Evolutionary conservation across 1,140 invertebrate genomes (phyloP), one percentile per base, ranked within the genome.

Genomic region (Glossosoma conforme): DNA sequence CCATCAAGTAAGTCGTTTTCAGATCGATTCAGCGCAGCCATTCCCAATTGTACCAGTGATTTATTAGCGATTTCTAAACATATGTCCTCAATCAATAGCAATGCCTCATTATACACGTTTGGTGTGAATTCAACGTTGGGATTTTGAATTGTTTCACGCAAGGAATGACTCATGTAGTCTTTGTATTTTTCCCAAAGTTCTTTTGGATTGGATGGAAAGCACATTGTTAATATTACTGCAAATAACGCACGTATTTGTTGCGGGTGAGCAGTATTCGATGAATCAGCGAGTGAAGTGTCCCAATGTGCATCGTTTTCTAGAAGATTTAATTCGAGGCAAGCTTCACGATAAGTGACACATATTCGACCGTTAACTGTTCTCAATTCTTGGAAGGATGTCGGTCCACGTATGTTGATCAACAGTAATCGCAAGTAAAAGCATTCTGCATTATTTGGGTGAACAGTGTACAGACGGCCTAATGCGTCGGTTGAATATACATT

Each of bases 201-300:
- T 46, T 28, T 42, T 38, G 63, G 56, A 51, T 66, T 54, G 14
- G 60, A 59, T 3, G 38, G 38, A 2, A 4, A 2, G 38, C 38
- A 41, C 10, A 14, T 41, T 1, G 38, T 20, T 2, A 41, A 19
- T 41, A 41, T 41, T 10, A 41, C n/a, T 3, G 38, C 38, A 19
- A 41, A 41, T 19, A 41, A 19, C 10, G 3, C 22, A 2, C 38
- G 4, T 3, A 41, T 46, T 44, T 44, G 30, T 1, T 61, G 59
- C 45, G 48, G 59, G 54, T 64, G 63, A 44, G 54, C 62, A 46
- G 55, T 46, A n/a, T n/a, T n/a, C 15, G 65, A 58, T 37, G 70
- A 65, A 37, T 69, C 68, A 22, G 63, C 62, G 61, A 75, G 72
- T 59, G 71, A 64, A 54, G 59, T 60, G 30, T 41, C 66, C 62